Base-by-base conservation (phyloP, 2,797 vertebrate genomes). In the Chelon auratus region DNA sequence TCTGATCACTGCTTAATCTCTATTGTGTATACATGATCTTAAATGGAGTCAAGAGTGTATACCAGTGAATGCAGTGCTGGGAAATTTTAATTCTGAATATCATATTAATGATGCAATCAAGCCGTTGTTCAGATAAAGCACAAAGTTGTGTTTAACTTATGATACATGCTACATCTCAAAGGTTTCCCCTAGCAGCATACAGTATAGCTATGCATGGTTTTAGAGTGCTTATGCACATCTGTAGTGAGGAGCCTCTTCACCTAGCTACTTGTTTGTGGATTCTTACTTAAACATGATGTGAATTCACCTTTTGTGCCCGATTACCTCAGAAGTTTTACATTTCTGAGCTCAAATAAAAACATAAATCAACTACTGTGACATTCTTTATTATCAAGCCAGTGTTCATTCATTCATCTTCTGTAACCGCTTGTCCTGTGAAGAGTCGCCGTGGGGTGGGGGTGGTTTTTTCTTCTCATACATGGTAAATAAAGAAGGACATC, bases 281-380 rank as follows among this genome's bases (percentile, higher is more conserved):
- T 69, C 47, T 81, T 77, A 69, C 61, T 79, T 68, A 82, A 80
- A 89, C 72, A 80, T 83, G 69, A 89, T 86, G 82, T 91, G 80
- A 90, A 89, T 77, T 91, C 88, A 92, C 90, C 89, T 90, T 91
- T 87, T 92, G 91, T 92, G 91, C 92, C 90, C 87, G 61, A 67
- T 67, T 72, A 89, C 72, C 86, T 86, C 52, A 48, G 55, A 87
- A 70, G 83, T 64, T 13, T 83, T 12, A 33, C 40, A 61, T 83
- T 89, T 86, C 88, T 87, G 75, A 89, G 74, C 78, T 85, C 57
- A 81, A 91, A 91, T 91, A 93, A 92, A 93, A 83, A 82, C 18
- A 48, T 65, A 26, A 88, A 87, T 20, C 60, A 72, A 68, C 75
- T 37, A 22, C 30, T 7, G 5, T 63, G 54, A 11, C 60, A 22